Base-by-base conservation (phyloP, 2,113 vertebrate genomes). In the Candoia aspera region DNA sequence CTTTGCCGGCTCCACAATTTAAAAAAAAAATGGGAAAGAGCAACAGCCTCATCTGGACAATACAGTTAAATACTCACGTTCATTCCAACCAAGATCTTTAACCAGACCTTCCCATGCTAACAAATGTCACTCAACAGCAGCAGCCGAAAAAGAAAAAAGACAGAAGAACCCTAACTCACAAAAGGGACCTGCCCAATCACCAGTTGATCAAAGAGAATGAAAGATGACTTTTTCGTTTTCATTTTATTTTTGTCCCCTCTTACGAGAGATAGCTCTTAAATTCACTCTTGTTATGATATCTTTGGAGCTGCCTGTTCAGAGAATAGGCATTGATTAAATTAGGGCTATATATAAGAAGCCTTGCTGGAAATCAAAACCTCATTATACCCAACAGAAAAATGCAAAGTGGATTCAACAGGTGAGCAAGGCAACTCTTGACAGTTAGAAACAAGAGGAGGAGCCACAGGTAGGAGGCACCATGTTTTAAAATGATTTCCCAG, bases 31-130 rank as follows among this genome's bases (percentile, higher is more conserved):
- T 96, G 95, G 93, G 97, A 93, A 96, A 97, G 91, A 46, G 96
- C 96, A 96, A 94, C 92, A 97, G 97, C 95, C 97, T 97, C 97
- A 97, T 97, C 93, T 96, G 94, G 94, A 97, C 95, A 96, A 96
- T 92, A 94, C 93, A 85, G 46, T 95, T 96, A 94, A 37, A 95
- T 88, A 94, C 92, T 95, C 54, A 4, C 93, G 91, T 53, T 53
- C 42, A 85, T 85, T 62, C 55, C 29, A 53, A 53, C 91, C 84
- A 83, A 59, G 68, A 90, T 93, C 93, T 92, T 94, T 96, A 95
- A 96, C 94, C 95, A 96, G 97, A 93, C 90, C 73, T 29, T 24
- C 94, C 91, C 55, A 85, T 19, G 91, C 92, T 94, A 90, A 55
- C 85, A 95, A 95, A 96, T 96, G 96, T 93, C 92, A 94, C 33